Evolutionary conservation across 2,797 vertebrate species (phyloP).

Genomic region (Phylloscopus collybita): DNA sequence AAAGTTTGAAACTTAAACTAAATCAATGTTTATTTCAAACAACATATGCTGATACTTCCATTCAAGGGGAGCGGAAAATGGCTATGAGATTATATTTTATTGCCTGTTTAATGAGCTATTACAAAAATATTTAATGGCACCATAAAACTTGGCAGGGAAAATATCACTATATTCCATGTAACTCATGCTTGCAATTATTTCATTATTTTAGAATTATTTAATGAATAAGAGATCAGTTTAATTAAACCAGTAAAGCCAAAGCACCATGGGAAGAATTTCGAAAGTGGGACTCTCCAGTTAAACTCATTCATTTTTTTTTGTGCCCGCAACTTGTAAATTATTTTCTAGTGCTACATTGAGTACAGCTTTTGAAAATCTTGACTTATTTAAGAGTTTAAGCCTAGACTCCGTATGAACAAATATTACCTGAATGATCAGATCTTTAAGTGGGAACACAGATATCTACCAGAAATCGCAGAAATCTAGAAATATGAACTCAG

Average conservation of each 20-base stretch:
- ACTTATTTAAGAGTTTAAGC: not conserved
- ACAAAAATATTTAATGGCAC: not conserved
- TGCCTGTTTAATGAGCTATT: not conserved
- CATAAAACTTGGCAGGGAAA: not conserved
- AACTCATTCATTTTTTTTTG: not conserved
- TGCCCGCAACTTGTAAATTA: not conserved
- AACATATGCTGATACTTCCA: not conserved
- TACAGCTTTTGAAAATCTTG: not conserved
- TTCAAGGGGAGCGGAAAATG: fast-evolving
- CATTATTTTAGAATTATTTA: not conserved
- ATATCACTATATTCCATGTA: not conserved
- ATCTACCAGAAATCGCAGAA: not conserved
- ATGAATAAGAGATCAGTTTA: not conserved
- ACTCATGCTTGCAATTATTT: not conserved
- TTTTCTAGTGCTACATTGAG: not conserved
- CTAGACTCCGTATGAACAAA: not conserved
- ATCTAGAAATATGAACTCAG: no score
- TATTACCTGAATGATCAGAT: not conserved
- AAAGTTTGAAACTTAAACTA: not conserved
- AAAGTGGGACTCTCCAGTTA: not conserved
- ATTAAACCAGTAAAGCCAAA: not conserved
- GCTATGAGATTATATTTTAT: not conserved
- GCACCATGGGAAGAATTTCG: fast-evolving
- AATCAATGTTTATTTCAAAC: not conserved
- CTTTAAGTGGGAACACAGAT: not conserved